Evolutionary conservation across 2,113 vertebrate species (phyloP), one percentile per base, ranked within the genome.

Genomic region (Romanogobio albipinnatus): DNA sequence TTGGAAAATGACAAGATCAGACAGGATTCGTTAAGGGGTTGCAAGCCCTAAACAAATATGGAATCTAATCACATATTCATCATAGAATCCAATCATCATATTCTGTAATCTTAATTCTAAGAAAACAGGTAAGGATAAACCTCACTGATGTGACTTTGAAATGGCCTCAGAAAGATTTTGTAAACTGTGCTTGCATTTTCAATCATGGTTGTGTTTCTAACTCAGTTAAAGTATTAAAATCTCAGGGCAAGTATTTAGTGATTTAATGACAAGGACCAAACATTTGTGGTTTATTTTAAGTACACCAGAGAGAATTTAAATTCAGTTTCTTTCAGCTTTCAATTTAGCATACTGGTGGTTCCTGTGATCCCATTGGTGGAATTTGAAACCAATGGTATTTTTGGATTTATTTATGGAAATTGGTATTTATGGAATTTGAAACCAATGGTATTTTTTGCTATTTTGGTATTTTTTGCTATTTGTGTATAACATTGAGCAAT

Each of bases 11-110:
- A n/a, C 36, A 36, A 36, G 36, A 39, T 39, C 36, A 39, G 36
- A 39, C 10, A 78, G 83, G 79, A 87, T 62, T 77, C 43, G n/a
- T 45, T 22, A 85, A 56, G 62, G 1, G 3, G 62, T 73, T 77
- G 71, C 51, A 4, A 3, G 2, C 15, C 86, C 53, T n/a, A n/a
- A 24, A 82, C 0, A 26, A 78, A 82, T 47, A 84, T 56, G 36
- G 73, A 39, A 19, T 0, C 74, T 86, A 88, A 88, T 77, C 87
- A 88, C 43, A 6, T 80, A 84, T 49, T 87, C 82, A 39, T 39
- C 36, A 88, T 82, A 0, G 24, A 86, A 86, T 47, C 87, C 82
- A 84, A 84, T 84, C 87, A 88, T 86, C 87, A 88, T 82, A 0
- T 64, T 39, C 73, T 86, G 77, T 22, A 64, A 51, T 76, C 87